phyloP scores from a whole-genome alignment of 2,113 vertebrate genomes.

The Rhinolophus sinicus region DNA sequence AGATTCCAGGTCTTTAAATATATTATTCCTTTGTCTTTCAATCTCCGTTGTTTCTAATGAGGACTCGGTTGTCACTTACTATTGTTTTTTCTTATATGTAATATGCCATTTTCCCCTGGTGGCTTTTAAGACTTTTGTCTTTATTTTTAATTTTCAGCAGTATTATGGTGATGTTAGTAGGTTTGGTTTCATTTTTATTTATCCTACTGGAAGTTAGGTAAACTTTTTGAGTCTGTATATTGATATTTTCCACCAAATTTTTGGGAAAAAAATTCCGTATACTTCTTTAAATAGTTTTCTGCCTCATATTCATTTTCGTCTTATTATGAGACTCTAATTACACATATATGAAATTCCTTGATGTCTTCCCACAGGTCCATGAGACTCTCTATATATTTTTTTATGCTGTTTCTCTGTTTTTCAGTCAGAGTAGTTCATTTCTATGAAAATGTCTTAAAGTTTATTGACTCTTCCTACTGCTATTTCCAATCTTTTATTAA shows the following conservation, averaged over 20 bases:
- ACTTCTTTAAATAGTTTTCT: not conserved
- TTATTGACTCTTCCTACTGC: not conserved
- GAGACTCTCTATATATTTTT: not conserved
- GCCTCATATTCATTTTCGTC: not conserved
- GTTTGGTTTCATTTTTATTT: not conserved
- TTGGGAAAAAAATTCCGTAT: not conserved
- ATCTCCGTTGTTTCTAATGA: not conserved
- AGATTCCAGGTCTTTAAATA: not conserved
- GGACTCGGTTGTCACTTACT: not conserved
- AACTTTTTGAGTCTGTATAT: not conserved
- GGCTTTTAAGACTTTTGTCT: not conserved
- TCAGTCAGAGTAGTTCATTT: not conserved
- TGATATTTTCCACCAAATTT: not conserved
- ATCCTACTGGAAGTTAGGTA: not conserved
- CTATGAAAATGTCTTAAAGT: not conserved
- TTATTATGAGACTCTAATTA: not conserved
- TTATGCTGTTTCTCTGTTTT: not conserved
- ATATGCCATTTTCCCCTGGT: not conserved
- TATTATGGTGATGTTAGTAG: not conserved
- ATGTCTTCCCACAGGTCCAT: not conserved
- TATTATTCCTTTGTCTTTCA: not conserved
- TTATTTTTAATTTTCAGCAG: not conserved
- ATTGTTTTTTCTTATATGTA: not conserved
- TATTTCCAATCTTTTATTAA: conserved; percentile 8
- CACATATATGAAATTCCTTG: not conserved